A percentile compares a stretch with the other conserved stretches of the same genome.
Evolutionary conservation across 2,113 vertebrate genomes (phyloP).

Genomic region (Seriola rivoliana): DNA sequence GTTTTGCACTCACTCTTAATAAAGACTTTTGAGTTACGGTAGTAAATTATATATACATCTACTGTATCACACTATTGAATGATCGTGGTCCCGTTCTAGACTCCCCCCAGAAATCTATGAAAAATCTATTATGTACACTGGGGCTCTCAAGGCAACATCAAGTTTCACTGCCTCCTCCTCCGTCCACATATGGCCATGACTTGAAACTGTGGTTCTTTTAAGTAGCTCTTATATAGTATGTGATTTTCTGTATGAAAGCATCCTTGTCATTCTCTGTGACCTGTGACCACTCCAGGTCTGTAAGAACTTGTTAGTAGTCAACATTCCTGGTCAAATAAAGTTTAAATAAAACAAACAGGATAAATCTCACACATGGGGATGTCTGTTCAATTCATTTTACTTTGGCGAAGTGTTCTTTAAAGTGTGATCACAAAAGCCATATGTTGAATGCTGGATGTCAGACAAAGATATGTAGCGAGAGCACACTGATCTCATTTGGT

Average conservation of each 20-base stretch:
- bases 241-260: neutral
- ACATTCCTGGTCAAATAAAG: neutral
- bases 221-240: neutral
- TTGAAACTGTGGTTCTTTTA: neutral
- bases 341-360: neutral
- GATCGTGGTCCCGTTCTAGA: too few relatives aligned
- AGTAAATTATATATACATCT: too few relatives aligned
- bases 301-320: slow-evolving; percentile 19
- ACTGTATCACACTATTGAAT: too few relatives aligned
- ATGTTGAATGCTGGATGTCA: slow-evolving; percentile 54
- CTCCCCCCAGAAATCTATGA: too few relatives aligned
- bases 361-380: too few relatives aligned
- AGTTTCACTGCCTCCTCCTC: too few relatives aligned
- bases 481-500: slow-evolving; percentile 50
- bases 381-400: too few relatives aligned
- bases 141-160: too few relatives aligned
- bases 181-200: too few relatives aligned
- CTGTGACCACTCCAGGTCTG: neutral
- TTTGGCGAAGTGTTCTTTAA: neutral
- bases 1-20: too few relatives aligned
- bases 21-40: too few relatives aligned
- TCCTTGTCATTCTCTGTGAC: neutral
- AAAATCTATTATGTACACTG: too few relatives aligned
- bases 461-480: slow-evolving; percentile 50
- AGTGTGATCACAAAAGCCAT: slow-evolving; percentile 65